Evolutionary conservation across 2,888 invertebrate species (phyloP).

Genomic region (Calameuta idolon): DNA sequence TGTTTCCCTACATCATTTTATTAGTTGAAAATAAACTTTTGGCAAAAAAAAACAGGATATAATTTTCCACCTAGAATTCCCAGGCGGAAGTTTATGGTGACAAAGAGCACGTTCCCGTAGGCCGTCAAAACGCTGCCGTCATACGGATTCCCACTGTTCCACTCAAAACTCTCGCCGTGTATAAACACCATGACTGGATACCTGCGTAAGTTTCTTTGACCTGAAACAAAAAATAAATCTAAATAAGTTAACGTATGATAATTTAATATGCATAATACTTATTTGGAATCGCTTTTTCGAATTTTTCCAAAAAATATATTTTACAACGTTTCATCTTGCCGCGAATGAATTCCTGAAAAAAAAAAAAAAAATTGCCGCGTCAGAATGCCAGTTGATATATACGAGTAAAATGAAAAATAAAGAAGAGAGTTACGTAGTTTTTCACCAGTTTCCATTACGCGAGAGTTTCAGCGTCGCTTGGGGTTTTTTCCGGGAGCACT

Average conservation of each 20-base stretch:
- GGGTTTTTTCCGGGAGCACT: not conserved
- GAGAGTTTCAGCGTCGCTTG: not conserved
- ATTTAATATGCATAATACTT: not conserved
- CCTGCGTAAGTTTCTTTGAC: constrained; percentile 65
- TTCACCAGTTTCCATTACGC: not conserved
- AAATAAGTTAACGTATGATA: no score
- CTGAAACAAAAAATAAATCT: constrained; percentile 37
- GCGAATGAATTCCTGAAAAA: not conserved
- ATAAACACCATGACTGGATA: constrained; percentile 92
- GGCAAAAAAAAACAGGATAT: not conserved
- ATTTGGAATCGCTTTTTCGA: not conserved
- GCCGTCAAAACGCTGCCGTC: constrained; percentile 94
- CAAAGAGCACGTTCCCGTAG: constrained; percentile 89
- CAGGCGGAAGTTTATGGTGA: constrained; percentile 86
- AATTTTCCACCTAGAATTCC: constrained; percentile 80
- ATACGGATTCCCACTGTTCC: constrained; percentile 97
- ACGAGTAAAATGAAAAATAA: not conserved
- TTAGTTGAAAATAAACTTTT: not conserved
- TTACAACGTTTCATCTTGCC: not conserved
- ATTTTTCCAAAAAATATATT: not conserved
- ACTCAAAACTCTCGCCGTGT: constrained; percentile 96
- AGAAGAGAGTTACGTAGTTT: constrained; percentile 5
- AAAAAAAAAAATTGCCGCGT: not conserved
- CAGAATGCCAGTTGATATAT: not conserved
- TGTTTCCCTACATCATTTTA: not conserved